Conservation (phyloP, 2,888 invertebrate species). For the Podotricha telesiphe region DNA sequence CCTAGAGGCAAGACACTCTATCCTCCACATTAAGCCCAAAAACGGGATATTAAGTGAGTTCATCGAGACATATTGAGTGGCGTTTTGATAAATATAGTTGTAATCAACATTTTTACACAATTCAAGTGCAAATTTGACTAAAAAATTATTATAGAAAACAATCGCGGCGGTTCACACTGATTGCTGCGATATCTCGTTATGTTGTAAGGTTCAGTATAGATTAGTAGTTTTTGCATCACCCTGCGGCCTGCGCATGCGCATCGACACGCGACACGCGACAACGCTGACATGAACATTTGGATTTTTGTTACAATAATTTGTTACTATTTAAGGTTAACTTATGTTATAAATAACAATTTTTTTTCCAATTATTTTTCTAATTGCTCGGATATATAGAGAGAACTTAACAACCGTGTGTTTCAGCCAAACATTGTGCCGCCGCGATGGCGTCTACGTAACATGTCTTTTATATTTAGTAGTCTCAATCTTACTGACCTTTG, state of each 20-base stretch:
- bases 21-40: too few relatives aligned
- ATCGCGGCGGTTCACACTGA: slow-evolving; percentile 2
- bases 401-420: too few relatives aligned
- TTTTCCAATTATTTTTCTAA: background rate
- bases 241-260: slow-evolving; percentile 17
- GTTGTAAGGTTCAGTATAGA: slow-evolving; percentile 30
- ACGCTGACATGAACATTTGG: slow-evolving; percentile 28
- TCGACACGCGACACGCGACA: slow-evolving; percentile 33
- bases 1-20: too few relatives aligned
- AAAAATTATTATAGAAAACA: background rate
- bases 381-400: background rate
- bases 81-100: too few relatives aligned
- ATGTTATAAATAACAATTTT: background rate
- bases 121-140: background rate
- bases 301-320: slow-evolving; percentile 12
- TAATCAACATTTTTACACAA: background rate
- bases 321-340: background rate
- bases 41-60: too few relatives aligned
- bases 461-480: too few relatives aligned
- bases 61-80: too few relatives aligned
- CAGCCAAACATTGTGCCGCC: too few relatives aligned
- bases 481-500: too few relatives aligned
- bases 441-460: too few relatives aligned
- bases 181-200: slow-evolving; percentile 14
- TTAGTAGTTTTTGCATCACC: slow-evolving; percentile 26